A percentile compares a stretch with the other conserved stretches of the same genome.
phyloP scores from a whole-genome alignment of 1,140 invertebrate genomes.

The Sminthurinus signatus region DNA sequence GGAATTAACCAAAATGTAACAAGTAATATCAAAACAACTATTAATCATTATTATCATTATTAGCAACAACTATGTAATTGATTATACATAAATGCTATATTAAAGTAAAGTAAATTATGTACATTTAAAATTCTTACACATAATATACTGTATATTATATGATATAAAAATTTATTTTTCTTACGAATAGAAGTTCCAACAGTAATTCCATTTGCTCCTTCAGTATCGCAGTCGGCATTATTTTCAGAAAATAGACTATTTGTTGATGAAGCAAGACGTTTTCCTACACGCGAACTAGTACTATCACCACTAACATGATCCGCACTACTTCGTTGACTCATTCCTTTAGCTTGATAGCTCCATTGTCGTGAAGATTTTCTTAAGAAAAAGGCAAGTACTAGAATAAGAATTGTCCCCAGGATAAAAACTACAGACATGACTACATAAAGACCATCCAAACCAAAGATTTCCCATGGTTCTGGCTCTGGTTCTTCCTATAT shows the following conservation, averaged over 20 bases:
- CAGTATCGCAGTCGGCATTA: not conserved
- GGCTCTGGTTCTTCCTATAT: constrained; percentile 42
- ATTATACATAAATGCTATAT: too few species aligned
- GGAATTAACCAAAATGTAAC: too few species aligned
- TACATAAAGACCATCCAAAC: constrained; percentile 46
- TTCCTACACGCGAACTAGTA: not conserved
- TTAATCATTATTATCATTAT: too few species aligned
- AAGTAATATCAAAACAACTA: too few species aligned
- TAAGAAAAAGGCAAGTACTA: constrained; percentile 20
- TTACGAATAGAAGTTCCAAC: too few species aligned
- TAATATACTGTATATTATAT: too few species aligned
- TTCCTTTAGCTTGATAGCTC: not conserved
- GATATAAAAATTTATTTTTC: too few species aligned
- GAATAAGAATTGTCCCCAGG: constrained; percentile 20
- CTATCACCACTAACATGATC: not conserved
- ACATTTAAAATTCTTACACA: too few species aligned
- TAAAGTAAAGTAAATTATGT: too few species aligned
- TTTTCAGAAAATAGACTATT: constrained; percentile 8
- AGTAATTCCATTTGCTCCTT: too few species aligned
- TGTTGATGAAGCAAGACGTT: constrained; percentile 2
- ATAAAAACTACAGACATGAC: constrained; percentile 44
- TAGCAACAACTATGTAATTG: too few species aligned
- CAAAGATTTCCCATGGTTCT: constrained; percentile 45
- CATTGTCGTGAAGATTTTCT: not conserved
- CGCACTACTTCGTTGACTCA: too few species aligned